Evolutionary conservation across 2,113 vertebrate genomes (phyloP).

Genomic region (Lampris megalopsis): DNA sequence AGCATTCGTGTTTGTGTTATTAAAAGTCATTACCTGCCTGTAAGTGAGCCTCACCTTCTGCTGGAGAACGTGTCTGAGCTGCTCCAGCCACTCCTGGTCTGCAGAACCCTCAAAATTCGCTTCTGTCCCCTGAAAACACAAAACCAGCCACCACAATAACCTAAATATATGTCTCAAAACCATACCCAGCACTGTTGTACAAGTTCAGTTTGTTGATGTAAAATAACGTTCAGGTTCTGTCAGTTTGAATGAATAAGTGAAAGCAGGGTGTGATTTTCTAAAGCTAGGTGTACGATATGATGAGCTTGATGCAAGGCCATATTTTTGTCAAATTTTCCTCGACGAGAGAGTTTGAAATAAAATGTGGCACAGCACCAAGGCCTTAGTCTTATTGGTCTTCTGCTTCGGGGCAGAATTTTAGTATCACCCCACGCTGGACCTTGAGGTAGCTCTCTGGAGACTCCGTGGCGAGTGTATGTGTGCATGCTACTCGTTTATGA

Average conservation of each 20-base stretch:
- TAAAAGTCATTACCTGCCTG: neutral
- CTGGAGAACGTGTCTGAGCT: constrained; percentile 87
- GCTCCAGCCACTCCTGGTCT: constrained; percentile 88
- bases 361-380: constrained; percentile 35
- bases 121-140: constrained; percentile 75
- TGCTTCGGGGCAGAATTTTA: constrained; percentile 54
- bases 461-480: constrained; percentile 54
- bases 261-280: neutral
- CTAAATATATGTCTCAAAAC: constrained; percentile 5
- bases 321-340: neutral
- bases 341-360: constrained; percentile 18
- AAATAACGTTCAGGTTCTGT: neutral
- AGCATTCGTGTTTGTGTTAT: neutral
- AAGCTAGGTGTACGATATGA: neutral
- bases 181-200: neutral
- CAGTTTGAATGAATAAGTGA: neutral
- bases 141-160: neutral
- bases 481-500: constrained; percentile 63
- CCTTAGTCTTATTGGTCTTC: constrained; percentile 23
- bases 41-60: constrained; percentile 83
- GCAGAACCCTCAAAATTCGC: constrained; percentile 63
- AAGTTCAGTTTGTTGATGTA: neutral
- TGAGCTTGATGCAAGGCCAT: neutral
- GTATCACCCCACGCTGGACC: constrained; percentile 59
- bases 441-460: constrained; percentile 62